Base-by-base conservation (phyloP, 1,140 invertebrate genomes). In the Aphelinus certus region DNA sequence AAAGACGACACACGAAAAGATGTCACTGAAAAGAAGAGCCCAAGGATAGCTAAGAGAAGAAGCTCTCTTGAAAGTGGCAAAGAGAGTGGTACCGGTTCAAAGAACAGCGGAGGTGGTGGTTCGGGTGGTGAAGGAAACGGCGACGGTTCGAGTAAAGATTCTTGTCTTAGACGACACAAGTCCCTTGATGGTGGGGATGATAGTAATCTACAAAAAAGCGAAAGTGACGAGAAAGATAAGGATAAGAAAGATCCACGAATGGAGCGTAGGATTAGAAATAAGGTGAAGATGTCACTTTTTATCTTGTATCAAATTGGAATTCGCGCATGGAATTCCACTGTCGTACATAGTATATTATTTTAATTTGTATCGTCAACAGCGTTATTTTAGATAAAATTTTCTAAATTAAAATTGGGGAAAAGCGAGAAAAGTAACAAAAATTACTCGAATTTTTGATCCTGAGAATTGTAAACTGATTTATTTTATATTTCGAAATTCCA, bases 231-330 rank as follows among this genome's bases (percentile, higher is more conserved):
- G 43, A 90, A 89, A 75, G 61, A 63, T 45, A 90, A 90, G 61
- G 83, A 88, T 65, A 88, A 88, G 62, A 88, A 86, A 57, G 91
- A 92, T 80, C 89, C 90, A 42, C 87, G 91, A 51, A 81, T 89
- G 43, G 91, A 92, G 80, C 88, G 91, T 71, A 89, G 92, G 78
- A 93, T 92, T 81, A 88, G 91, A 80, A 93, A 92, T 82, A 92
- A 93, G 88, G 92, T 92, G 4, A 26, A 26, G 26, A 26, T 26
- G 26, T 26, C 26, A 26, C 26, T 26, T 26, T 26, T 26, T 26
- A 26, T 26, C 26, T 26, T 26, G 26, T 26, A 26, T 26, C 26
- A 26, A 26, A 26, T 26, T 26, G 26, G 26, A 26, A 26, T 26
- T 26, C 26, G 26, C 26, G 26, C 26, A 26, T 26, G 26, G 26